These are phyloP conservation scores for Syrphus vitripennis DNA, from an alignment of 2,888 invertebrate species.

Conservation along the genomic window DNA sequence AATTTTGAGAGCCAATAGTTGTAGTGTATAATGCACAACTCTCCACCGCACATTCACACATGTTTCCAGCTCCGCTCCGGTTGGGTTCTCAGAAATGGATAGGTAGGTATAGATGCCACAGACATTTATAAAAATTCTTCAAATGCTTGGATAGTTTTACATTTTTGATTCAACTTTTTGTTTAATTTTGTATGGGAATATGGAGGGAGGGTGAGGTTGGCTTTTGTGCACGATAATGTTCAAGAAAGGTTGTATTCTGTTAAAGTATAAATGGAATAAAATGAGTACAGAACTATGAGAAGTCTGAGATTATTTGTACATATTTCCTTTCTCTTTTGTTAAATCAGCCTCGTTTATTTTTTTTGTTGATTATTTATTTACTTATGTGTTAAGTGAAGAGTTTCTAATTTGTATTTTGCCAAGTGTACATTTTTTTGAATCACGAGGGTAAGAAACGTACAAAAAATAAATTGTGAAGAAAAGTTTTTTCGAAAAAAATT, in stretches of 20 bases:
- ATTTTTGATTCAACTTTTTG: background rate
- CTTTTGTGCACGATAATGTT: slow-evolving; percentile 12
- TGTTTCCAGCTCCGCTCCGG: background rate
- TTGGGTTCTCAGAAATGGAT: background rate
- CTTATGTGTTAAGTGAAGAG: no score
- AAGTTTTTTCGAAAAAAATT: no score
- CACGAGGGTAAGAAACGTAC: no score
- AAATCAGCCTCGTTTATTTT: background rate
- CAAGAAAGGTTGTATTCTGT: slow-evolving; percentile 10
- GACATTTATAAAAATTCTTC: background rate
- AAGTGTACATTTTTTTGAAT: no score
- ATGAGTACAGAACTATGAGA: background rate
- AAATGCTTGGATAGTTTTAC: slow-evolving; percentile 7
- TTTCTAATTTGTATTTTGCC: no score
- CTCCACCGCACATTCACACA: slow-evolving; percentile 52
- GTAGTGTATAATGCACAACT: slow-evolving; percentile 40
- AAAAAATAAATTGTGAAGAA: no score
- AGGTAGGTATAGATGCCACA: background rate
- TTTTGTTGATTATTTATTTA: background rate
- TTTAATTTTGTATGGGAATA: background rate
- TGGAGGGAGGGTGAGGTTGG: background rate
- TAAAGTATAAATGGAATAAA: background rate
- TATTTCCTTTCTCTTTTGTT: background rate
- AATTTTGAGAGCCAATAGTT: background rate
- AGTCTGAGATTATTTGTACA: background rate